phyloP scores from a whole-genome alignment of 2,888 invertebrate genomes.

The Drosophila multiciliata region DNA sequence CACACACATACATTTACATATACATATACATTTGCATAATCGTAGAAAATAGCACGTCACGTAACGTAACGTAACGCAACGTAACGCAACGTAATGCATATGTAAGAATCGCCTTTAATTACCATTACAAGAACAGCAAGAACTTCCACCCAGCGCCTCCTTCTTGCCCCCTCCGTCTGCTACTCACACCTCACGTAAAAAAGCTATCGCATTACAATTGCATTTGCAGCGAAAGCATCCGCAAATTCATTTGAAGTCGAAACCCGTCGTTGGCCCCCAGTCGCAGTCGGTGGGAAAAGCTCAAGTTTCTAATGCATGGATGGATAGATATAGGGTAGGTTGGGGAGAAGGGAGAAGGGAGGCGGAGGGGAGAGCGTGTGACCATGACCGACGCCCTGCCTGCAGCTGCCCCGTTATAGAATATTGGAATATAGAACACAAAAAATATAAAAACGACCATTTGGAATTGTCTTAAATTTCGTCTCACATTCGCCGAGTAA shows the following conservation, averaged over 20 bases:
- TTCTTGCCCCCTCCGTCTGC: constrained; percentile 3
- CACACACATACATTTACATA: constrained; percentile 2
- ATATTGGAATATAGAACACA: constrained; percentile 21
- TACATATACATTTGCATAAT: neutral
- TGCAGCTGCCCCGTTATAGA: constrained; percentile 32
- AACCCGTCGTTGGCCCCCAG: constrained; percentile 21
- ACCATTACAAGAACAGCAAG: constrained; percentile 26
- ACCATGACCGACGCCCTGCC: constrained; percentile 25
- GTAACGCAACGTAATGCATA: neutral
- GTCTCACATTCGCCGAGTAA: constrained; percentile 16
- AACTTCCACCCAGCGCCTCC: constrained; percentile 24
- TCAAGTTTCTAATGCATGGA: constrained; percentile 54
- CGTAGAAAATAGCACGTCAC: neutral
- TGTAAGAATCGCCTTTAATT: constrained; percentile 35
- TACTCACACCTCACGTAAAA: neutral
- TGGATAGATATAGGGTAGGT: neutral
- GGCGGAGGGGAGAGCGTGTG: constrained; percentile 28
- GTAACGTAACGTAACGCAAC: neutral
- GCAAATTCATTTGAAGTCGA: constrained; percentile 46
- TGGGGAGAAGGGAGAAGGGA: neutral
- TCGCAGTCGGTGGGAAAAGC: constrained; percentile 49
- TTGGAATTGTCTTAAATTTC: constrained; percentile 18
- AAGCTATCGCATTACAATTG: constrained; percentile 42
- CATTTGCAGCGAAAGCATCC: constrained; percentile 49
- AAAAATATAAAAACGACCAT: neutral